These are phyloP conservation scores for Epizoanthus fatuus DNA, from an alignment of 92 coral and sea anemone species.

Conservation along the genomic window DNA sequence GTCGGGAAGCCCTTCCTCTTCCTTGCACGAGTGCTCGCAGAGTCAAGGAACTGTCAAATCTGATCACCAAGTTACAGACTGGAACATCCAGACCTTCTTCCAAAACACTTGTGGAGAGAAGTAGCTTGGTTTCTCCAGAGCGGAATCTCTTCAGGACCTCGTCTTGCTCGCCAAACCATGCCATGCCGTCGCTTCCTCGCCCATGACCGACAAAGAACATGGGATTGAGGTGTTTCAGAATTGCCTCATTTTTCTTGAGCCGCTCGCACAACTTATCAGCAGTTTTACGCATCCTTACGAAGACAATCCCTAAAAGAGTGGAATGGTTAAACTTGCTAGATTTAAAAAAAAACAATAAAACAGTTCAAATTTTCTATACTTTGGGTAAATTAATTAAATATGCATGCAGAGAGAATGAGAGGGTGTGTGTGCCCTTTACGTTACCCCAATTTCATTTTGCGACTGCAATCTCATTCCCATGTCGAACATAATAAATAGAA, in stretches of 20 bases:
- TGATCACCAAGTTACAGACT: conserved; percentile 92
- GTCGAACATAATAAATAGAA: too few relatives aligned
- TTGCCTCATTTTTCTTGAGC: conserved; percentile 57
- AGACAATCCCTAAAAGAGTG: conserved; percentile 76
- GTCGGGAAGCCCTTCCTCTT: conserved; percentile 96
- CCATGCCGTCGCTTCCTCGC: conserved; percentile 94
- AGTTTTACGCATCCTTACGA: conserved; percentile 95
- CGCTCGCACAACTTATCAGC: conserved; percentile 87
- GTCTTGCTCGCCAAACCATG: conserved; percentile 95
- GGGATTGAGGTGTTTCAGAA: conserved; percentile 76
- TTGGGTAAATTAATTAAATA: too few relatives aligned
- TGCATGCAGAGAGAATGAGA: too few relatives aligned
- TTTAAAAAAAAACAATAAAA: not conserved
- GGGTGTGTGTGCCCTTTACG: too few relatives aligned
- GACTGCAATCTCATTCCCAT: too few relatives aligned
- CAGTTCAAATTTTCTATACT: not conserved
- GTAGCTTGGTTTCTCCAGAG: conserved; percentile 88
- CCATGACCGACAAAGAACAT: conserved; percentile 96
- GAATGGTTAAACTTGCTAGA: not conserved
- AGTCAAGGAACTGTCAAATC: conserved; percentile 89
- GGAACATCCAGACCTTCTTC: conserved; percentile 99
- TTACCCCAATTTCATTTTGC: too few relatives aligned
- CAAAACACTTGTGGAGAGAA: conserved; percentile 90
- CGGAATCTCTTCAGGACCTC: conserved; percentile 86
- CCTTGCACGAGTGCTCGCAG: conserved; percentile 93